Percentiles rank a stretch among this genome's conserved stretches.
These are phyloP conservation scores for Planiliza haematocheilus DNA, from an alignment of 2,113 vertebrate genomes.

Conservation along the genomic window DNA sequence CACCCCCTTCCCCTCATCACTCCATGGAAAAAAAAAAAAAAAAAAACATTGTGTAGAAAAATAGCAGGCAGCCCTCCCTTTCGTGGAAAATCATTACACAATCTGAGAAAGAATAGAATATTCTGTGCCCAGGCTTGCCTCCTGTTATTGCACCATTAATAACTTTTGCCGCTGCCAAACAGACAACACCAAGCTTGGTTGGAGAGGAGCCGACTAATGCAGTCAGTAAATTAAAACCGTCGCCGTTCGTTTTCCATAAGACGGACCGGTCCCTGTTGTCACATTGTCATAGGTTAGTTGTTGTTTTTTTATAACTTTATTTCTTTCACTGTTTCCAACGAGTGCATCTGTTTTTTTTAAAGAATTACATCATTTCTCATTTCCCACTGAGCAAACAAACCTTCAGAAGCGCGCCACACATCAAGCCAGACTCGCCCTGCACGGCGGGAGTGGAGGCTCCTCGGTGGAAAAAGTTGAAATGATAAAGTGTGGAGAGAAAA, in stretches of 20 bases:
- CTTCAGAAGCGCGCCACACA: conserved; percentile 26
- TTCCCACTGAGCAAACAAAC: conserved; percentile 44
- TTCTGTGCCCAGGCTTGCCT: conserved; percentile 80
- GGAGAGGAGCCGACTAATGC: conserved; percentile 69
- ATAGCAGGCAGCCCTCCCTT: conserved; percentile 83
- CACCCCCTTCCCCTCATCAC: conserved; percentile 18
- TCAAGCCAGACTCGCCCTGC: conserved; percentile 2
- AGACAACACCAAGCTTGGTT: conserved; percentile 70
- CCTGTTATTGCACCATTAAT: conserved; percentile 84
- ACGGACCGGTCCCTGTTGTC: conserved; percentile 53
- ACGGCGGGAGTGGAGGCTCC: conserved; percentile 17
- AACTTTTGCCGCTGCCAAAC: conserved; percentile 77
- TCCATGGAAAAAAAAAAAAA: conserved; percentile 53
- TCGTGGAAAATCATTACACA: conserved; percentile 84
- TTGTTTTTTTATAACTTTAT: conserved; percentile 7
- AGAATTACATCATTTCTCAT: conserved; percentile 46
- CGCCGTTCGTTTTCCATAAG: conserved; percentile 65
- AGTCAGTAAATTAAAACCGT: conserved; percentile 78
- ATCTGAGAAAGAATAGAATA: conserved; percentile 79
- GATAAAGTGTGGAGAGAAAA: background rate
- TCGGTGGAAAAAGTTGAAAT: background rate
- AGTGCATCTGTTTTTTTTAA: conserved; percentile 36
- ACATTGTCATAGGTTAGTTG: conserved; percentile 60
- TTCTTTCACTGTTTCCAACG: conserved; percentile 34
- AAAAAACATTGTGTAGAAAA: conserved; percentile 77